Conservation (phyloP, 2,113 vertebrate species). For the Toxotes jaculatrix region DNA sequence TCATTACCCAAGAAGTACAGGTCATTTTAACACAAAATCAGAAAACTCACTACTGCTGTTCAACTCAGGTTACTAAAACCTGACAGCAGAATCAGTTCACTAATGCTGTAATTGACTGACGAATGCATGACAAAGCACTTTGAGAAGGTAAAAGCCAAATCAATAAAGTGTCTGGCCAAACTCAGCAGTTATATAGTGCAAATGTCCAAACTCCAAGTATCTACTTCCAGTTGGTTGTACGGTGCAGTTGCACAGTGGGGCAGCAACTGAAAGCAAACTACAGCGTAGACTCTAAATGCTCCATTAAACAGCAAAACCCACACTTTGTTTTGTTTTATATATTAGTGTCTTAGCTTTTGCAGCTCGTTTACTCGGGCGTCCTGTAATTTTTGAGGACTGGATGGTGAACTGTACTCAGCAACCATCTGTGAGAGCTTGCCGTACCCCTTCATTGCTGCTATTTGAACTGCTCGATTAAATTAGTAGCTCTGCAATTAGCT, state of each 20-base stretch:
- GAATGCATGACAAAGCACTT: not conserved
- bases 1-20: no score
- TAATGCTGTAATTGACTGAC: not conserved
- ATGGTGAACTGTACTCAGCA: conserved; percentile 16
- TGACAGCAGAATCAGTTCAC: not conserved
- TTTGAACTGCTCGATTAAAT: conserved; percentile 5
- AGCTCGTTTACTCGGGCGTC: conserved; percentile 6
- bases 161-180: not conserved
- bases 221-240: not conserved
- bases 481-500: conserved; percentile 28
- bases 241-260: not conserved
- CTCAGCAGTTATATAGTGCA: not conserved
- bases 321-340: not conserved
- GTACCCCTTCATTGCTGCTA: conserved; percentile 1
- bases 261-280: not conserved
- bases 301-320: conserved; percentile 6
- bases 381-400: conserved; percentile 6
- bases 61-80: not conserved
- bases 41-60: no score
- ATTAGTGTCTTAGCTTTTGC: not conserved
- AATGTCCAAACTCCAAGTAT: conserved; percentile 5
- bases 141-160: not conserved
- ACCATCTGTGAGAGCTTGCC: conserved; percentile 21
- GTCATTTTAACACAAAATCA: not conserved
- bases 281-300: conserved; percentile 10